Base-by-base conservation (phyloP, 2,888 invertebrate species). In the Panorpa germanica region DNA sequence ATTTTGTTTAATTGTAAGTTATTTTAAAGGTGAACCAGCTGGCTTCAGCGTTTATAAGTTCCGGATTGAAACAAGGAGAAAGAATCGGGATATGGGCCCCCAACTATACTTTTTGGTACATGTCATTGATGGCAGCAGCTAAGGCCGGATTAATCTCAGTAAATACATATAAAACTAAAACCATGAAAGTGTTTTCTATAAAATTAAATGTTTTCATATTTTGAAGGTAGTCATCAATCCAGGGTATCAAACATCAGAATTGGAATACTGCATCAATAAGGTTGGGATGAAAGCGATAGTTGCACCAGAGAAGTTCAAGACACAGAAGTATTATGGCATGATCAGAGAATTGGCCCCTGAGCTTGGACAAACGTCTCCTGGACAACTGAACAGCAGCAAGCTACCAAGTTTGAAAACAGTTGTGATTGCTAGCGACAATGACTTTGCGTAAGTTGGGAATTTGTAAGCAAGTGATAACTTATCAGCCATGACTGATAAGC, bases 1-100 rank as follows among this genome's bases (percentile, higher is more conserved):
- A n/a, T n/a, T n/a, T n/a, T n/a, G n/a, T n/a, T n/a, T n/a, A n/a
- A n/a, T n/a, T n/a, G n/a, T n/a, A n/a, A n/a, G n/a, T 10, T 34
- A 25, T 38, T 15, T 29, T 34, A 13, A 45, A 81, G 64, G 70
- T 70, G 1, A 75, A 83, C 44, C 57, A 61, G 23, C 46, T 86
- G 5, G 85, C 80, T 2, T 73, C 74, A 28, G 80, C 80, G 1
- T 57, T 90, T 0, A 46, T 69, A 25, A 62, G 63, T 10, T 50
- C 78, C 17, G 85, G 85, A 0, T 48, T 86, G 30, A 48, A 66
- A 39, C 67, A 61, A 35, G 83, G 82, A 0, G 86, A 90, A 44
- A 53, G 78, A 4, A 45, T 91, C 2, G 88, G 78, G 0, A 55
- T 90, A 12, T 85, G 82, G 80, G 68, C 75, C 0, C 82, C 85